Conservation (phyloP, 2,888 invertebrate species). For the Helobdella robusta region DNA sequence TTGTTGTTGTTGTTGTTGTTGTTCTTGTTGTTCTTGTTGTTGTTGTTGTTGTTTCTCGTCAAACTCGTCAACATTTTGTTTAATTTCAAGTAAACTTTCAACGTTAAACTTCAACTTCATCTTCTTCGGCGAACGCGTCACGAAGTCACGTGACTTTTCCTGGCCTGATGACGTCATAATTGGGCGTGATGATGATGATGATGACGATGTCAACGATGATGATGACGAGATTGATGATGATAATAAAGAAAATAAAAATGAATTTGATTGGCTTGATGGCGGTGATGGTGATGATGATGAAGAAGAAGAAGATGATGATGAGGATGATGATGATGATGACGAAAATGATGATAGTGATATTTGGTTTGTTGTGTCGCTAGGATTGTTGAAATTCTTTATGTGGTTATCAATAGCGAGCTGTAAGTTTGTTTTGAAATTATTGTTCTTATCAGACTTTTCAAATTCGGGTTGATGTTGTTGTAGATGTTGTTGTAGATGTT, state of each 20-base stretch:
- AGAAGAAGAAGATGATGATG: constrained; percentile 1
- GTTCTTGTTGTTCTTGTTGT: constrained; percentile 2
- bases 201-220: constrained; percentile 1
- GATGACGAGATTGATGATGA: constrained; percentile 9
- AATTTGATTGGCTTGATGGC: constrained; percentile 11
- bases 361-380: neutral
- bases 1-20: neutral
- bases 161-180: too few species aligned
- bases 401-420: neutral
- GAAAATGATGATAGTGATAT: too few species aligned
- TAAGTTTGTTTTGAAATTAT: neutral
- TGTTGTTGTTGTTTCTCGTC: too few species aligned
- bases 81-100: too few species aligned
- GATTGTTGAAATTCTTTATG: neutral
- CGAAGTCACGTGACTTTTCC: too few species aligned
- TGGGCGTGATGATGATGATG: constrained; percentile 1
- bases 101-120: too few species aligned
- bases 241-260: neutral
- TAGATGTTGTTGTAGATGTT: constrained; percentile 1
- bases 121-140: too few species aligned
- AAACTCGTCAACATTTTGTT: too few species aligned
- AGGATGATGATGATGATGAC: constrained; percentile 6
- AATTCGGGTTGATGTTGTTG: neutral
- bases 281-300: constrained; percentile 18
- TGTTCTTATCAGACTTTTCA: neutral